phyloP scores from a whole-genome alignment of 2,797 vertebrate species.

The Urocyon cinereoargenteus region DNA sequence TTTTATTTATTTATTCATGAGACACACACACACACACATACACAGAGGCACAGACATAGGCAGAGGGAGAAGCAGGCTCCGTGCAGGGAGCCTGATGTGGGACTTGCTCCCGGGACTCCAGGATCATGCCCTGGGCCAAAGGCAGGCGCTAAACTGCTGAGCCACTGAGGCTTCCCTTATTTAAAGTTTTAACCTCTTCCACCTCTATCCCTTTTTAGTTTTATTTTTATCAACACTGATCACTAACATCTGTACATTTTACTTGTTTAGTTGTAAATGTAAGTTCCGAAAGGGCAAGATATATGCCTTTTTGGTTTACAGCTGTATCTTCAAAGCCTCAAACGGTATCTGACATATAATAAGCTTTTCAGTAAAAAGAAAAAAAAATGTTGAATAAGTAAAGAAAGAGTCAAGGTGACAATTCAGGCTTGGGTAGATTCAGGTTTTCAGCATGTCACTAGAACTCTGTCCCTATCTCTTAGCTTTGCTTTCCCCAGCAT shows the following conservation, averaged over 20 bases:
- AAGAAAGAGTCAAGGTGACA: conserved; percentile 44
- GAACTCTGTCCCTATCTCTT: not conserved
- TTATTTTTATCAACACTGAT: conserved; percentile 46
- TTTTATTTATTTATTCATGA: no score
- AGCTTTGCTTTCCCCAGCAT: not conserved
- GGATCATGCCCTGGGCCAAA: no score
- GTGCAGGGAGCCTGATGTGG: no score
- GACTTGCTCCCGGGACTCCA: no score
- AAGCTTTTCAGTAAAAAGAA: not conserved
- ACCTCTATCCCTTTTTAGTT: not conserved
- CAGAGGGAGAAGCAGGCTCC: no score
- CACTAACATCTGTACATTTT: not conserved
- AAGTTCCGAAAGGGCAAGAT: not conserved
- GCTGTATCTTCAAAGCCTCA: conserved; percentile 10
- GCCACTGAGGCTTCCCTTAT: not conserved
- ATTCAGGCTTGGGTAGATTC: not conserved
- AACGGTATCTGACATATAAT: conserved; percentile 24
- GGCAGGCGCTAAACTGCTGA: no score
- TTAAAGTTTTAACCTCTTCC: conserved; percentile 14
- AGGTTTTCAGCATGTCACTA: not conserved
- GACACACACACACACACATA: no score
- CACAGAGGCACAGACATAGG: no score
- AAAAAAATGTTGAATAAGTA: conserved; percentile 36
- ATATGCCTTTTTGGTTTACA: not conserved
- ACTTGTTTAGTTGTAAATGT: conserved; percentile 3